Conservation (phyloP, 2,797 vertebrate species). For the Sebastes umbrosus region DNA sequence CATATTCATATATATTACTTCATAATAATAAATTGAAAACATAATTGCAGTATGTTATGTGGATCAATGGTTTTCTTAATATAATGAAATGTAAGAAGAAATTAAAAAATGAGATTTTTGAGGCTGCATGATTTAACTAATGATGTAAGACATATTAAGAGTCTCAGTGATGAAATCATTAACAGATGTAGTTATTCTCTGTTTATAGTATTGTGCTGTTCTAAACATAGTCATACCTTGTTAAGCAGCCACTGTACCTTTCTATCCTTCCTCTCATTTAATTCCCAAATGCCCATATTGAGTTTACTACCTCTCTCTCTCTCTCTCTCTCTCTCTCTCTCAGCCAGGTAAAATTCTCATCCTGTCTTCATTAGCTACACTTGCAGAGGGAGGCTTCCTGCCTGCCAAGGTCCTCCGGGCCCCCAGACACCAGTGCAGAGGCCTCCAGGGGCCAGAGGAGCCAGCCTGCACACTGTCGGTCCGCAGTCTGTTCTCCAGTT, state of each 20-base stretch:
- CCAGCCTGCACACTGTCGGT: conserved; percentile 83
- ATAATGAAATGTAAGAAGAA: background rate
- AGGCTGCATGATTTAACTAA: background rate
- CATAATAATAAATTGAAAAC: background rate
- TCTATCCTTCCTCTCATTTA: conserved; percentile 14
- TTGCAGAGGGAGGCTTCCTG: conserved; percentile 84
- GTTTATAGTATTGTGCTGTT: background rate
- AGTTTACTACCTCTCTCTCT: conserved; percentile 12
- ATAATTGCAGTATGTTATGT: background rate
- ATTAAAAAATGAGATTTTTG: background rate
- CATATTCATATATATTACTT: background rate
- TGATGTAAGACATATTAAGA: background rate
- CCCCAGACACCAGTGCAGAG: conserved; percentile 59
- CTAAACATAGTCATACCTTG: conserved; percentile 8
- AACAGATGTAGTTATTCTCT: background rate
- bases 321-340: background rate
- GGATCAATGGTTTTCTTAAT: background rate
- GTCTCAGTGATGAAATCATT: background rate
- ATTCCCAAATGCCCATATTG: conserved; percentile 52
- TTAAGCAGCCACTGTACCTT: conserved; percentile 16
- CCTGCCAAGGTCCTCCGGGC: conserved; percentile 70
- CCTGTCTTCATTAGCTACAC: conserved; percentile 85
- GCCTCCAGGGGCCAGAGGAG: conserved; percentile 74
- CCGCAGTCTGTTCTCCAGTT: conserved; percentile 93
- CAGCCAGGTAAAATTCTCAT: conserved; percentile 63